Evolutionary conservation across 2,888 invertebrate genomes (phyloP), one percentile per base, ranked within the genome.

Genomic region (Phaedon cochleariae): DNA sequence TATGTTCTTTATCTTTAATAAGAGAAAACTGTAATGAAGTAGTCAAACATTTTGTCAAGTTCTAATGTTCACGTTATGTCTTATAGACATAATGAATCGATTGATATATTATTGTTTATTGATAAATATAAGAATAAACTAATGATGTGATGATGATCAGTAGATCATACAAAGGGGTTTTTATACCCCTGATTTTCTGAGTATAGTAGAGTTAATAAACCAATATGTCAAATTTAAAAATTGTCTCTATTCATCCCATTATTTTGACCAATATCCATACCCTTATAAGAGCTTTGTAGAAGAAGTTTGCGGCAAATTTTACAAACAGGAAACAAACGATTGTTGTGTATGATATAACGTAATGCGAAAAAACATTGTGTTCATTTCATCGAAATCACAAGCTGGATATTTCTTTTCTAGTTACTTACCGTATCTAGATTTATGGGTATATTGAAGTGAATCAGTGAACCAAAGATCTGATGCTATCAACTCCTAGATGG

Each of bases 121-220:
- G 82, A 83, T 83, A 81, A 81, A 79, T 80, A 82, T 82, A 82
- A 82, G 80, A 81, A 82, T 83, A 82, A 84, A 84, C 83, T 89
- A 88, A 89, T 88, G 88, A 89, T 89, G 89, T 89, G 89, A 89
- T 89, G 83, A 88, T 87, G 89, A 88, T 89, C 88, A 85, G 85
- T 87, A 79, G 89, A 89, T 89, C 89, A 87, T 88, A 80, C 80
- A 82, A 83, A 78, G 80, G 80, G 79, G 82, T 81, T 79, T 80
- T 80, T 74, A 76, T 76, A 80, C 80, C 81, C 77, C 81, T 79
- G 81, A 82, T 82, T 84, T 89, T 89, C 89, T 89, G 88, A 89
- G 88, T 89, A 89, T 88, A 89, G 88, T 88, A 89, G 89, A 89
- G 89, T 88, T 88, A 89, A 89, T 89, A 89, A 89, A 89, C 88